These are phyloP conservation scores for Hypolimnas misippus DNA, from an alignment of 2,888 invertebrate species.

Conservation along the genomic window DNA sequence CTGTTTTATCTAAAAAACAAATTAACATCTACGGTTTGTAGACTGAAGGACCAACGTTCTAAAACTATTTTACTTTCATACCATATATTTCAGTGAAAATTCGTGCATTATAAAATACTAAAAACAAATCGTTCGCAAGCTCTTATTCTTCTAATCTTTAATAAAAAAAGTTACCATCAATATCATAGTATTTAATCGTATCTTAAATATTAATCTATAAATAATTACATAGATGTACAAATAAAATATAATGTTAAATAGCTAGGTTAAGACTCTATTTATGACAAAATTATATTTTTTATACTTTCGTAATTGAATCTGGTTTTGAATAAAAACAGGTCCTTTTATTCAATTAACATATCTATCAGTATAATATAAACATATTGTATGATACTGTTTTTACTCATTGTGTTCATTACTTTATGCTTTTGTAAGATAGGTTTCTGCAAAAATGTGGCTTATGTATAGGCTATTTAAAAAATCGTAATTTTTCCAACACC, in stretches of 20 bases:
- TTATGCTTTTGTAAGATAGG: too few species aligned
- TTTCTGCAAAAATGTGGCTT: too few species aligned
- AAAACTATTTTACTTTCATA: too few species aligned
- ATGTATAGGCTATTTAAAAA: too few species aligned
- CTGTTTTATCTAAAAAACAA: too few species aligned
- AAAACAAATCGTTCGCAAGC: neutral
- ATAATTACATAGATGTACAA: neutral
- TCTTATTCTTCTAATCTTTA: neutral
- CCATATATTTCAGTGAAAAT: too few species aligned
- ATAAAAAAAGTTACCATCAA: neutral
- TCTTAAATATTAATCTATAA: conserved; percentile 1
- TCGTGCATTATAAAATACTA: neutral
- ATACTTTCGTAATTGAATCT: neutral
- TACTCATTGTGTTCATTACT: neutral
- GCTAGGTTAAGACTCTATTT: conserved; percentile 5
- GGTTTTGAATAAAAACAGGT: neutral
- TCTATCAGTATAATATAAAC: too few species aligned
- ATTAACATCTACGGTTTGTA: too few species aligned
- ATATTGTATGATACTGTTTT: neutral
- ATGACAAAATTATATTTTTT: conserved; percentile 1
- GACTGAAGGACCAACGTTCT: too few species aligned
- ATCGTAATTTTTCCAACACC: too few species aligned
- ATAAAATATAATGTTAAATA: neutral
- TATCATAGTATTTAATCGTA: neutral
- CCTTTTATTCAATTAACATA: neutral